Evolutionary conservation across 2,113 vertebrate genomes (phyloP).

Genomic region (Hydrochoerus hydrochaeris): DNA sequence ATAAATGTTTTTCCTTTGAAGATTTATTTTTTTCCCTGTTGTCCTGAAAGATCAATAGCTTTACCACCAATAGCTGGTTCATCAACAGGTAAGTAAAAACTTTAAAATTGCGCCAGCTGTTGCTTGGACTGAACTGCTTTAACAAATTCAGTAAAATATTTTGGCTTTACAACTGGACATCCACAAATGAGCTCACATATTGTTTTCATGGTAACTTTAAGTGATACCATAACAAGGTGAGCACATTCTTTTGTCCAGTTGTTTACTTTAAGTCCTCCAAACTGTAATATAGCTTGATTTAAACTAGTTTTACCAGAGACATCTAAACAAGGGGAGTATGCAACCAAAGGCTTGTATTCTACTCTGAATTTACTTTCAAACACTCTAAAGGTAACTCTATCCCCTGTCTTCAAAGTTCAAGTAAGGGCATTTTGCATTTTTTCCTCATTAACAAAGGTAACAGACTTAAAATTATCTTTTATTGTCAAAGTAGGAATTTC

Average conservation of each 20-base stretch:
- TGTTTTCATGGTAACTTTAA: slow-evolving; percentile 98
- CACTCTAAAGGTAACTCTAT: slow-evolving; percentile 95
- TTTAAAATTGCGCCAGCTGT: slow-evolving; percentile 86
- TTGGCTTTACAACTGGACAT: slow-evolving; percentile 92
- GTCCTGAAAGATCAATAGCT: slow-evolving; percentile 88
- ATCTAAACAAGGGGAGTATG: slow-evolving; percentile 96
- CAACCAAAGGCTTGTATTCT: slow-evolving; percentile 89
- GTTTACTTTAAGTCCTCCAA: slow-evolving; percentile 91
- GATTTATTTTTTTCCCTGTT: slow-evolving; percentile 88
- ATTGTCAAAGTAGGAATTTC: slow-evolving; percentile 87
- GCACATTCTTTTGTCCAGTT: slow-evolving; percentile 94
- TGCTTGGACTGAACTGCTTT: slow-evolving; percentile 88
- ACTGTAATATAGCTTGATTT: slow-evolving; percentile 85
- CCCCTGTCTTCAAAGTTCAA: slow-evolving; percentile 88
- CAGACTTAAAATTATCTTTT: slow-evolving; percentile 96
- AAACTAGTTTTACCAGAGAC: slow-evolving; percentile 88
- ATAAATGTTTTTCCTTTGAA: slow-evolving; percentile 94
- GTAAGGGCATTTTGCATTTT: slow-evolving; percentile 85
- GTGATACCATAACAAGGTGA: slow-evolving; percentile 93
- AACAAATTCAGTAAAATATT: slow-evolving; percentile 92
- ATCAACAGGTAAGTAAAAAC: slow-evolving; percentile 93
- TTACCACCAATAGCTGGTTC: slow-evolving; percentile 91
- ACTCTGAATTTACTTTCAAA: slow-evolving; percentile 97
- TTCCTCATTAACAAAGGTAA: slow-evolving; percentile 93
- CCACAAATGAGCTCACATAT: slow-evolving; percentile 95